phyloP scores from a whole-genome alignment of 2,888 invertebrate species.

The Oasisia sp. region DNA sequence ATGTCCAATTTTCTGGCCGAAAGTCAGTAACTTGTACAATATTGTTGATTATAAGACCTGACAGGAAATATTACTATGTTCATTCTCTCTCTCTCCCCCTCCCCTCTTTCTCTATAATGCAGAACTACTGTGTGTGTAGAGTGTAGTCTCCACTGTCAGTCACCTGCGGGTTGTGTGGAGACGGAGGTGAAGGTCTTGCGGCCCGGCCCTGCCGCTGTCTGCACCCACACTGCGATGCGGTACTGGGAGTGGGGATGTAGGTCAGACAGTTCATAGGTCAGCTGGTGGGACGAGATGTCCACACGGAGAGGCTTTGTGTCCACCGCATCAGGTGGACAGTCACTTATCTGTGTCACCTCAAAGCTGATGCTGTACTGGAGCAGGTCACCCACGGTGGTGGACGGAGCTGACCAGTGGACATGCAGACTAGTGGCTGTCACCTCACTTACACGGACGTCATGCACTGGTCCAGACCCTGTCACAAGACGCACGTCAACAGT shows the following conservation, averaged over 20 bases:
- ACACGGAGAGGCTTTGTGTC: conserved; percentile 34
- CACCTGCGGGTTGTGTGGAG: conserved; percentile 36
- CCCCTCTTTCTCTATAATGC: too few species aligned
- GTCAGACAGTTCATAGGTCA: conserved; percentile 45
- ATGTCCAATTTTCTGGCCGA: too few species aligned
- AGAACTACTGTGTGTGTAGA: too few species aligned
- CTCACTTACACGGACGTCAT: conserved; percentile 27
- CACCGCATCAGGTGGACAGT: conserved; percentile 31
- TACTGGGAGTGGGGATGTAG: conserved; percentile 55
- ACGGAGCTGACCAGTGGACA: conserved; percentile 37
- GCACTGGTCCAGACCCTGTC: conserved; percentile 40
- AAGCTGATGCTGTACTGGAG: conserved; percentile 36
- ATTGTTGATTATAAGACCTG: too few species aligned
- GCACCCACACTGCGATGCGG: conserved; percentile 39
- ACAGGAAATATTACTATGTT: too few species aligned
- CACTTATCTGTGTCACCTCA: conserved; percentile 31
- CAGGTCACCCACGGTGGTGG: conserved; percentile 30
- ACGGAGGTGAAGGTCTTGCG: conserved; percentile 27
- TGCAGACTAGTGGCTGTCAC: conserved; percentile 28
- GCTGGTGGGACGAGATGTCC: conserved; percentile 30
- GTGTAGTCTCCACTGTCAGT: background rate
- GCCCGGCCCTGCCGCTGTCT: conserved; percentile 39
- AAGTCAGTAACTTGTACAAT: too few species aligned
- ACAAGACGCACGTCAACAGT: background rate
- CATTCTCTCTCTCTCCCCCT: too few species aligned